Evolutionary conservation across 2,888 invertebrate species (phyloP), one percentile per base, ranked within the genome.

Genomic region (Yponomeuta sedellus): DNA sequence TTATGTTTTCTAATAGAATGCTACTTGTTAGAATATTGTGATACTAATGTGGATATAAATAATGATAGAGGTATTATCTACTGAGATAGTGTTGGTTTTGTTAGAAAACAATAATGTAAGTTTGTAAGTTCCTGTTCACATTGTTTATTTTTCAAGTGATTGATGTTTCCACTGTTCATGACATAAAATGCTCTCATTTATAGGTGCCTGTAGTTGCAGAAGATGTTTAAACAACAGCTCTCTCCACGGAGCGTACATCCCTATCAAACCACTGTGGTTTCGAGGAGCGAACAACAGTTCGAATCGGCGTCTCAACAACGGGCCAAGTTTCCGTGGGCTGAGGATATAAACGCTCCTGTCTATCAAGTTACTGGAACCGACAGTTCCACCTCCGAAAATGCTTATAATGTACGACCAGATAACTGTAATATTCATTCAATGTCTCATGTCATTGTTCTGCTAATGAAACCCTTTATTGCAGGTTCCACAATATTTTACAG

Each of bases 221-320:
- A 72, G 72, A 92, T 88, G 93, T 93, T 83, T 71, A 91, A 90
- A 74, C 91, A 90, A 75, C 90, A 91, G 73, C 69, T 86, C 57
- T 84, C 91, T 16, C 86, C 89, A 5, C 82, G 91, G 59, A 89
- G 85, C 70, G 85, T 91, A 57, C 91, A 91, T 69, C 91, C 91
- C 5, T 92, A 92, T 70, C 92, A 92, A 75, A 92, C 91, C 6
- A 92, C 92, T 4, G 82, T 91, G 52, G 87, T 92, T 39, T 85
- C 91, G 12, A 78, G 91, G 19, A 90, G 85, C 72, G 88, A 91
- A 66, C 86, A 88, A 64, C 91, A 92, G 70, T 82, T 87, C 68
- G 77, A 79, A 39, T 80, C 86, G n/a, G 90, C 91, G 25, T 76
- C 86, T 16, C 86, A 89, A 80, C 88, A 91, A 79, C 83, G 92